Conservation (phyloP, 1,140 invertebrate species). For the Lepeophtheirus salmonis region DNA sequence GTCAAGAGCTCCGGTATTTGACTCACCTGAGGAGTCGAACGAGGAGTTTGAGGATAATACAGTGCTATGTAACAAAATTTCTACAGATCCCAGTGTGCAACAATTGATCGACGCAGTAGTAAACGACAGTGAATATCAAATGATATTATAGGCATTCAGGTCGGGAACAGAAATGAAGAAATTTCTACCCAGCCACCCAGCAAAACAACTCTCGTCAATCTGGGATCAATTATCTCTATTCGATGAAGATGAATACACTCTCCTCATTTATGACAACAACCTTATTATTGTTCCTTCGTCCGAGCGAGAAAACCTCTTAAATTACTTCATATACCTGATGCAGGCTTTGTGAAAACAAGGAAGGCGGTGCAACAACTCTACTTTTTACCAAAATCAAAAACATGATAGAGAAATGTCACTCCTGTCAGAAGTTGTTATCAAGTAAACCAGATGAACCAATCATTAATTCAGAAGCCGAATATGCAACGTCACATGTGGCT, state of each 20-base stretch:
- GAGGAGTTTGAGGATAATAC: not conserved
- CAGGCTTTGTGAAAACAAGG: not conserved
- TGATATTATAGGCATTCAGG: not conserved
- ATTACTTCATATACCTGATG: not conserved
- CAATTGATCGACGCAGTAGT: not conserved
- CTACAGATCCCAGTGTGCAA: not conserved
- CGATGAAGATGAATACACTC: not conserved
- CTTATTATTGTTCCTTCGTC: not conserved
- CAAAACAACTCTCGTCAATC: not conserved
- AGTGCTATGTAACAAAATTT: not conserved
- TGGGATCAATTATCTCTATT: not conserved
- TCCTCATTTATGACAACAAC: not conserved
- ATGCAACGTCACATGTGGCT: not conserved
- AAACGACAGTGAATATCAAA: not conserved
- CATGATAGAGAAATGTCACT: not conserved
- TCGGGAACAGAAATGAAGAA: not conserved
- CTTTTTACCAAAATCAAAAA: constrained; percentile 3
- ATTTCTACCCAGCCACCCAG: not conserved
- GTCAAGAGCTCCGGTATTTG: no score
- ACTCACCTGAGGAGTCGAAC: not conserved
- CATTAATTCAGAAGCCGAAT: not conserved
- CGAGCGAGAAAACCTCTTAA: not conserved
- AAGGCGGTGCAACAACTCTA: not conserved
- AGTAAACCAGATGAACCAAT: not conserved
- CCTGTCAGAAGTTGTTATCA: not conserved